These are phyloP conservation scores for Phocides pigmalion DNA, from an alignment of 1,140 invertebrate species.

Conservation along the genomic window DNA sequence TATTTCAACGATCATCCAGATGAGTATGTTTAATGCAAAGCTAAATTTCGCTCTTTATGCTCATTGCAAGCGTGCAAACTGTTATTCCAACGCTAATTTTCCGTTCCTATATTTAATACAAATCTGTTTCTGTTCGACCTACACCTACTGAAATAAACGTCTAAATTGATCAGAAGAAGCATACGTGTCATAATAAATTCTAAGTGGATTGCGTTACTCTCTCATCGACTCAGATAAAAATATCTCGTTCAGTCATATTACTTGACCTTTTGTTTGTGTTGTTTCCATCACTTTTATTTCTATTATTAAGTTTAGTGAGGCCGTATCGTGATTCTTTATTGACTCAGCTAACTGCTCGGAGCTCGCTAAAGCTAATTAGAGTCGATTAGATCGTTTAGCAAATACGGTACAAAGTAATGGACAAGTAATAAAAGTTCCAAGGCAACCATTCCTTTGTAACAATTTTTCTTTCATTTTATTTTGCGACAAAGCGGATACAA, in stretches of 20 bases:
- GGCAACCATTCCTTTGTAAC: slow-evolving; percentile 4
- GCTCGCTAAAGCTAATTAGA: slow-evolving; percentile 28
- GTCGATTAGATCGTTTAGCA: slow-evolving; percentile 26
- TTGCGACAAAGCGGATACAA: slow-evolving; percentile 15
- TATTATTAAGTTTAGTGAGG: not conserved
- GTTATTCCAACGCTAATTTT: too few species aligned
- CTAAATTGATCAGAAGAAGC: not conserved
- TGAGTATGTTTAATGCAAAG: too few species aligned
- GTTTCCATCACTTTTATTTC: not conserved
- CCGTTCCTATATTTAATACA: too few species aligned
- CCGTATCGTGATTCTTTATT: slow-evolving; percentile 24
- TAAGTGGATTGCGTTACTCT: slow-evolving; percentile 7
- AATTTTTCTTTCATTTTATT: slow-evolving; percentile 10
- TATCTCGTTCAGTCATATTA: slow-evolving; percentile 1
- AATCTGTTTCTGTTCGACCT: not conserved
- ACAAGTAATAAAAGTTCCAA: slow-evolving; percentile 21
- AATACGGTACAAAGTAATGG: slow-evolving; percentile 30
- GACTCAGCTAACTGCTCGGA: slow-evolving; percentile 4
- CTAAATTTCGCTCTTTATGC: not conserved
- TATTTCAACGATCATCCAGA: not conserved
- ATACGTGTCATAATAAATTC: not conserved
- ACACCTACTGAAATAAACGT: slow-evolving; percentile 4
- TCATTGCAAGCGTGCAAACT: not conserved
- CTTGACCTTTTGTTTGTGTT: slow-evolving; percentile 8
- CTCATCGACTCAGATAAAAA: not conserved